Evolutionary conservation across 2,888 invertebrate genomes (phyloP).

Genomic region (Dryococelus australis): DNA sequence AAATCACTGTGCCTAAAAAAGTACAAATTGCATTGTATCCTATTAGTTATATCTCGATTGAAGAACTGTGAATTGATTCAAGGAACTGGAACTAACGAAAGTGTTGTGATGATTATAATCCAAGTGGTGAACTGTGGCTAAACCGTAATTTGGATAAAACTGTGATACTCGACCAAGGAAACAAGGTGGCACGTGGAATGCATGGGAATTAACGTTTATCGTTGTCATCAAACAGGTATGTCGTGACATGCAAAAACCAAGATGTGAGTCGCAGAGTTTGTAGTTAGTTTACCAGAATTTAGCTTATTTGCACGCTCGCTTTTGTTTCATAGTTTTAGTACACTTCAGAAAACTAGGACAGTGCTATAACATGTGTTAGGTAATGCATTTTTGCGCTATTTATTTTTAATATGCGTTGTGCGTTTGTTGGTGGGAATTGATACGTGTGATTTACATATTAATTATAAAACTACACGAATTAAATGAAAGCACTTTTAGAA

Average conservation of each 20-base stretch:
- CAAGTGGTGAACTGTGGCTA: not conserved
- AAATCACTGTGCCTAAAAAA: conserved; percentile 16
- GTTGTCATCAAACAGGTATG: not conserved
- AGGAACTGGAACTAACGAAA: not conserved
- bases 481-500: too few relatives aligned
- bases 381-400: too few relatives aligned
- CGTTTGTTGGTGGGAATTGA: too few relatives aligned
- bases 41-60: not conserved
- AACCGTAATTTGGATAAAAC: not conserved
- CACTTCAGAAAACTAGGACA: too few relatives aligned
- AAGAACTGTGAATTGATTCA: not conserved
- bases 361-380: too few relatives aligned
- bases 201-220: not conserved
- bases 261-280: too few relatives aligned
- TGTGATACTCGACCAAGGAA: not conserved
- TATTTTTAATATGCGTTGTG: too few relatives aligned
- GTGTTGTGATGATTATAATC: not conserved
- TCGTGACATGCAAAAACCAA: not conserved
- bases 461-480: too few relatives aligned
- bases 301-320: too few relatives aligned
- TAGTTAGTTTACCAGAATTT: too few relatives aligned
- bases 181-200: not conserved
- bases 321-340: too few relatives aligned
- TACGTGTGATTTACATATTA: too few relatives aligned
- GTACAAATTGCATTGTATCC: not conserved